phyloP scores from a whole-genome alignment of 2,888 invertebrate genomes.

The Adela reaumurella region DNA sequence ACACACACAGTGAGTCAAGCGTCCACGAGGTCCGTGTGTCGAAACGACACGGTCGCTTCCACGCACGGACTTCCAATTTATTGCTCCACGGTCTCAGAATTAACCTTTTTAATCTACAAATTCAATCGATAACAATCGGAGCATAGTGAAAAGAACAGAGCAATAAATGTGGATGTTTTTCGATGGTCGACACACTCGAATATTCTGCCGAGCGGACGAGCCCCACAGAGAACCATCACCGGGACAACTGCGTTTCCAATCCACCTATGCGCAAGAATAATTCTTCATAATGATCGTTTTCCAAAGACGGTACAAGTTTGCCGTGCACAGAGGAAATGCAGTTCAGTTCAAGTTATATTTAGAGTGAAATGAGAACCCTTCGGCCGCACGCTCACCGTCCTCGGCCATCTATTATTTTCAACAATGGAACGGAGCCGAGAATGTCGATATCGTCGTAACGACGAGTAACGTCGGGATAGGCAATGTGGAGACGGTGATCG shows the following conservation, averaged over 20 bases:
- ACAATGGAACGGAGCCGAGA: no score
- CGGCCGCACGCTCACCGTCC: background rate
- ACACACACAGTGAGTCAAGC: background rate
- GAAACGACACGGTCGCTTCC: background rate
- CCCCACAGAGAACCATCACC: conserved; percentile 9
- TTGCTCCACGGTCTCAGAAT: conserved; percentile 10
- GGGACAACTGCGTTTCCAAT: conserved; percentile 36
- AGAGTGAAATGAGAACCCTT: background rate
- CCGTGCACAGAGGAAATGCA: background rate
- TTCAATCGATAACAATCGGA: background rate
- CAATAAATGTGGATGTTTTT: conserved; percentile 22
- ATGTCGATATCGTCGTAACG: no score
- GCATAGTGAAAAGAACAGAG: conserved; percentile 17
- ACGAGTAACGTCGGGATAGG: no score
- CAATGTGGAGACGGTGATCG: conserved; percentile 23
- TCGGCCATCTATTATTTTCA: no score
- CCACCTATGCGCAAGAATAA: background rate
- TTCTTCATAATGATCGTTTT: no score
- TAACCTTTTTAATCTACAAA: background rate
- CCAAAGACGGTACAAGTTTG: no score
- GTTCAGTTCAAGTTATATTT: background rate
- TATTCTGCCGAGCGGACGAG: background rate
- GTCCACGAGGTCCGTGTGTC: background rate
- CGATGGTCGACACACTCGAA: background rate
- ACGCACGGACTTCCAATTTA: conserved; percentile 16